phyloP scores from a whole-genome alignment of 2,888 invertebrate genomes.

The Steinernema scapterisci region DNA sequence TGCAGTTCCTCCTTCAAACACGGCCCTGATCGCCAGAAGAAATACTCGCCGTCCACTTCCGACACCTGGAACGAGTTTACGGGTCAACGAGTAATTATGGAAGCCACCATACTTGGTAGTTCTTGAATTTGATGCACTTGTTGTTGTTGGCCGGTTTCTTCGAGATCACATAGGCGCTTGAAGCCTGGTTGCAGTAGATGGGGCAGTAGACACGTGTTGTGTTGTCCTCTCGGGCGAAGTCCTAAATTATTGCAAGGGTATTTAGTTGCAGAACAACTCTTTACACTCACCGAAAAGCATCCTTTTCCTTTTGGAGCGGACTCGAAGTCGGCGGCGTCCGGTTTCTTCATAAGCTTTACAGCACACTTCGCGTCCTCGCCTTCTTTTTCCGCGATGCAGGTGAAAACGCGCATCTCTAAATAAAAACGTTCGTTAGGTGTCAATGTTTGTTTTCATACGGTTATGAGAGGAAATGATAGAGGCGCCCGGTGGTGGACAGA shows the following conservation, averaged over 20 bases:
- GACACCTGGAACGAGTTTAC: background rate
- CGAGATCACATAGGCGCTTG: conserved; percentile 5
- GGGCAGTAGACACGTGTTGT: background rate
- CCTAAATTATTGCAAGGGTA: background rate
- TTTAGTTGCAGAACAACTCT: background rate
- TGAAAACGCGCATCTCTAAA: conserved; percentile 25
- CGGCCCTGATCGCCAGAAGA: conserved; percentile 42
- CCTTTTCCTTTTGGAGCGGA: conserved; percentile 13
- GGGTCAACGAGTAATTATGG: background rate
- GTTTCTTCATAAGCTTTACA: conserved; percentile 15
- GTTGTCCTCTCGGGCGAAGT: background rate
- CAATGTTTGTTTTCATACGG: background rate
- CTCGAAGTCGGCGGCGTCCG: conserved; percentile 6
- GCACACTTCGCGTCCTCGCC: conserved; percentile 25
- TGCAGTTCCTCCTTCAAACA: conserved; percentile 41
- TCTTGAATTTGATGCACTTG: conserved; percentile 20
- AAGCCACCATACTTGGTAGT: background rate
- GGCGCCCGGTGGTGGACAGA: too few relatives aligned
- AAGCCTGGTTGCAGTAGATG: conserved; percentile 16
- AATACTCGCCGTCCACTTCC: conserved; percentile 39
- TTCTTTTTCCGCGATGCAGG: conserved; percentile 15
- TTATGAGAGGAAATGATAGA: conserved; percentile 6
- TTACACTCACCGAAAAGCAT: conserved; percentile 5
- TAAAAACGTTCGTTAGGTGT: background rate
- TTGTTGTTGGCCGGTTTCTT: conserved; percentile 30